Conservation (phyloP, 2,888 invertebrate genomes). For the Torymus auratus region DNA sequence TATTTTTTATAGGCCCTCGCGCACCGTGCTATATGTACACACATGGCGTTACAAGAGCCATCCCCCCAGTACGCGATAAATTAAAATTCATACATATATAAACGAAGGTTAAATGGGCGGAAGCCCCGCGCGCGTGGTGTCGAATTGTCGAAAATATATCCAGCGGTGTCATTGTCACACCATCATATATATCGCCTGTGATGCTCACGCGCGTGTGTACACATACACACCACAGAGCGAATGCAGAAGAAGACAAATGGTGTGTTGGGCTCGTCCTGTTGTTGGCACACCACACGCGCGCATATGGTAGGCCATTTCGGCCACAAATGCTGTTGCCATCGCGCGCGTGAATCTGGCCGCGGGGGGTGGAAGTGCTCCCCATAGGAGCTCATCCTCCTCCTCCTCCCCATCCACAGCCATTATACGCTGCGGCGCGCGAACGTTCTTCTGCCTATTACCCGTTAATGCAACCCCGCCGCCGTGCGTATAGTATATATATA, state of each 20-base stretch:
- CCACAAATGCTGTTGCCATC: constrained; percentile 50
- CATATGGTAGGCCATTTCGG: constrained; percentile 54
- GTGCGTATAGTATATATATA: no score
- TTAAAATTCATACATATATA: constrained; percentile 44
- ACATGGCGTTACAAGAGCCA: no score
- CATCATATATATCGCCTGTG: no score
- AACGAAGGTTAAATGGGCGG: constrained; percentile 37
- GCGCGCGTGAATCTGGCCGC: neutral
- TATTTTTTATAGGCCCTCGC: constrained; percentile 40
- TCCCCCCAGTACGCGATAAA: constrained; percentile 25
- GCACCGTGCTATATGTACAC: neutral
- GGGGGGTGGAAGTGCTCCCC: neutral
- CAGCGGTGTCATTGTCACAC: neutral
- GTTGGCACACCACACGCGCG: constrained; percentile 46
- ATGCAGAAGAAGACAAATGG: constrained; percentile 60
- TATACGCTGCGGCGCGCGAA: constrained; percentile 6
- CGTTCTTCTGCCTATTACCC: constrained; percentile 27
- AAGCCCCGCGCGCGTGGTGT: constrained; percentile 16
- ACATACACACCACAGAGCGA: neutral
- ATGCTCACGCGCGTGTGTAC: neutral
- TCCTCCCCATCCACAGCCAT: neutral
- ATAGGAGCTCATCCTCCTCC: neutral
- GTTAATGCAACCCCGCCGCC: constrained; percentile 29
- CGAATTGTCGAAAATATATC: constrained; percentile 44
- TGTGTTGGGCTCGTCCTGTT: neutral